These are phyloP conservation scores for Nycticryphes semicollaris DNA, from an alignment of 2,113 vertebrate genomes.

Conservation along the genomic window DNA sequence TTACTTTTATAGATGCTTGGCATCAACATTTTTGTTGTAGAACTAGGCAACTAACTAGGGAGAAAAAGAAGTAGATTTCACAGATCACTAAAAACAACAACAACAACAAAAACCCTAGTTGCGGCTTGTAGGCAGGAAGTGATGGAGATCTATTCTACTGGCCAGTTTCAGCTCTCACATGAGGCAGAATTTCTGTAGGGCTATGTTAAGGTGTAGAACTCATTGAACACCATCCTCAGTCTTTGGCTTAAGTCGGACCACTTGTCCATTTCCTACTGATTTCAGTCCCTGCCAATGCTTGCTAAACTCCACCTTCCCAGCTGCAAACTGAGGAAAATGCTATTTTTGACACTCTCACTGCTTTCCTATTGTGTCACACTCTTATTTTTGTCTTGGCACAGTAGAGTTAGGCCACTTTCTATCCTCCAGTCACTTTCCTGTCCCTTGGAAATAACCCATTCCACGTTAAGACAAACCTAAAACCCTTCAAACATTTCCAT, in stretches of 20 bases:
- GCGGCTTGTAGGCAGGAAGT: not conserved
- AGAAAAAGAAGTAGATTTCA: not conserved
- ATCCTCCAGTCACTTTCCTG: not conserved
- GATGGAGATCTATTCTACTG: not conserved
- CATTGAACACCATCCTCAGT: not conserved
- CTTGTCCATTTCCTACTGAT: not conserved
- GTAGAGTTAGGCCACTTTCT: not conserved
- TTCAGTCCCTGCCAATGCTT: not conserved
- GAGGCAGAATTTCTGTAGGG: not conserved
- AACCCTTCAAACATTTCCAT: not conserved
- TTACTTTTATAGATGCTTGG: not conserved
- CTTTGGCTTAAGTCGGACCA: not conserved
- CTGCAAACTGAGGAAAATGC: not conserved
- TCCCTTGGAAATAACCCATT: not conserved
- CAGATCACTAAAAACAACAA: not conserved
- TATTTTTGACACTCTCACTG: not conserved
- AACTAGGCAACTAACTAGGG: not conserved
- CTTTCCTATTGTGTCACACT: not conserved
- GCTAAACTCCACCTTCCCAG: not conserved
- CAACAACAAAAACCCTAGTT: not conserved
- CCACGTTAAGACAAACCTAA: not conserved
- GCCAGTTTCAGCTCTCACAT: not conserved
- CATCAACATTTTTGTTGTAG: not conserved
- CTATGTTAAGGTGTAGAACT: not conserved
- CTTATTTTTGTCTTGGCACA: not conserved